Evolutionary conservation across 2,888 invertebrate genomes (phyloP).

Genomic region (Autographa gamma): DNA sequence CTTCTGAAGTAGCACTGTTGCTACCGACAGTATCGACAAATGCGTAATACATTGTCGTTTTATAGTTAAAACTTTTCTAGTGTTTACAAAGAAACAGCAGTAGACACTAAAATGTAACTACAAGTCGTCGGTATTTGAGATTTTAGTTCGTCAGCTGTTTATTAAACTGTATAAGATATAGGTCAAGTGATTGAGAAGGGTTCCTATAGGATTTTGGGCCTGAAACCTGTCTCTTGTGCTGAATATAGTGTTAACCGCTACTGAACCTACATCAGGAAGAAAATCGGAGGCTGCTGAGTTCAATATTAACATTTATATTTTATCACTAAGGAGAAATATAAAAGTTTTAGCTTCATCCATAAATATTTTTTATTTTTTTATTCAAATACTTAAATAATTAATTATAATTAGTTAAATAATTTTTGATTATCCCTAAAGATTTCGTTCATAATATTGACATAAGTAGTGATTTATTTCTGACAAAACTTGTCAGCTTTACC

Average conservation of each 20-base stretch:
- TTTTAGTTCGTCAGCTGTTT: conserved; percentile 44
- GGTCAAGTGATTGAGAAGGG: conserved; percentile 56
- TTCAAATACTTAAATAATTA: too few relatives aligned
- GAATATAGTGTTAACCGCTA: not conserved
- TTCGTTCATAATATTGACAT: too few relatives aligned
- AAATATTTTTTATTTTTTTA: too few relatives aligned
- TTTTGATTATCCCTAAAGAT: too few relatives aligned
- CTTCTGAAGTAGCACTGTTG: conserved; percentile 69
- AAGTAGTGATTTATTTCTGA: not conserved
- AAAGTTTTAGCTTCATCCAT: too few relatives aligned
- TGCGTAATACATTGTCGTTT: conserved; percentile 57
- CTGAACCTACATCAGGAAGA: conserved; percentile 1
- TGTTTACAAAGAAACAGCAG: conserved; percentile 36
- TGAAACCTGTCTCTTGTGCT: conserved; percentile 11
- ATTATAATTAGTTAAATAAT: too few relatives aligned
- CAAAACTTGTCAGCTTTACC: too few relatives aligned
- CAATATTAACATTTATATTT: too few relatives aligned
- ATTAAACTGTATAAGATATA: conserved; percentile 39
- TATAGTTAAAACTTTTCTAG: conserved; percentile 44
- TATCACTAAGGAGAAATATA: too few relatives aligned
- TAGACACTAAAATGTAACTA: conserved; percentile 21
- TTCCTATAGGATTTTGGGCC: conserved; percentile 26
- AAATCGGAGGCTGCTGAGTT: too few relatives aligned
- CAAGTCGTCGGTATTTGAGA: conserved; percentile 9
- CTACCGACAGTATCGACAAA: conserved; percentile 53